Percentiles rank a stretch among this genome's conserved stretches.
These are phyloP conservation scores for Dryobotodes eremita DNA, from an alignment of 2,888 invertebrate species.

Conservation along the genomic window DNA sequence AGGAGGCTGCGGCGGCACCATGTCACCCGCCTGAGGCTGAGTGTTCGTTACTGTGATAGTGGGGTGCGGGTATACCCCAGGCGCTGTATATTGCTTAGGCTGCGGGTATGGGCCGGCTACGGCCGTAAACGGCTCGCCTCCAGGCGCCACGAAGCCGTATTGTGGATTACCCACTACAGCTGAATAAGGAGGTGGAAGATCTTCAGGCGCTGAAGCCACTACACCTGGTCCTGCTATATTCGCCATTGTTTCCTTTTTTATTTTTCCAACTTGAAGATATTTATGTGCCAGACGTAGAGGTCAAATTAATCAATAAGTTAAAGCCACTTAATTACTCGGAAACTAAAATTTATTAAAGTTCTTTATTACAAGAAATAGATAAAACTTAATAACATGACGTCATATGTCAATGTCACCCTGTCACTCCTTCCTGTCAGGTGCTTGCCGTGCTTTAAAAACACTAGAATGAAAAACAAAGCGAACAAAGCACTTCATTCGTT, in stretches of 20 bases:
- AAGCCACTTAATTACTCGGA: constrained; percentile 10
- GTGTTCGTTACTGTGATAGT: constrained; percentile 76
- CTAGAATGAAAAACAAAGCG: constrained; percentile 40
- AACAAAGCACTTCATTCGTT: constrained; percentile 14
- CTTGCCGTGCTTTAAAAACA: constrained; percentile 24
- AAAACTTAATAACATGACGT: constrained; percentile 69
- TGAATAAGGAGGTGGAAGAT: constrained; percentile 88
- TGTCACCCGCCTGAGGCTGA: constrained; percentile 77
- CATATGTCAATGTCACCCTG: constrained; percentile 64
- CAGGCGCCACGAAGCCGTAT: constrained; percentile 81
- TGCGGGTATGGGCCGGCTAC: constrained; percentile 69
- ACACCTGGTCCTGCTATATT: constrained; percentile 75
- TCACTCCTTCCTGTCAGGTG: constrained; percentile 16
- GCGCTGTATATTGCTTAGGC: constrained; percentile 84
- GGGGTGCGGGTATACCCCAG: constrained; percentile 87
- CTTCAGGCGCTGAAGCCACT: constrained; percentile 80
- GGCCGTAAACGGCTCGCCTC: constrained; percentile 58
- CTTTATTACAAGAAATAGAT: constrained; percentile 46
- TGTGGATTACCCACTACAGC: constrained; percentile 86
- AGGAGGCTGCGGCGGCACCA: constrained; percentile 73
- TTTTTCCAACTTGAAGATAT: constrained; percentile 10
- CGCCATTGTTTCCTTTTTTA: constrained; percentile 73
- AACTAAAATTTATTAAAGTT: constrained; percentile 57
- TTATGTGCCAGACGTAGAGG: constrained; percentile 4
- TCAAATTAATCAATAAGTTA: constrained; percentile 16